These are phyloP conservation scores for Phorcus lineatus DNA, from an alignment of 2,888 invertebrate species.

Conservation along the genomic window DNA sequence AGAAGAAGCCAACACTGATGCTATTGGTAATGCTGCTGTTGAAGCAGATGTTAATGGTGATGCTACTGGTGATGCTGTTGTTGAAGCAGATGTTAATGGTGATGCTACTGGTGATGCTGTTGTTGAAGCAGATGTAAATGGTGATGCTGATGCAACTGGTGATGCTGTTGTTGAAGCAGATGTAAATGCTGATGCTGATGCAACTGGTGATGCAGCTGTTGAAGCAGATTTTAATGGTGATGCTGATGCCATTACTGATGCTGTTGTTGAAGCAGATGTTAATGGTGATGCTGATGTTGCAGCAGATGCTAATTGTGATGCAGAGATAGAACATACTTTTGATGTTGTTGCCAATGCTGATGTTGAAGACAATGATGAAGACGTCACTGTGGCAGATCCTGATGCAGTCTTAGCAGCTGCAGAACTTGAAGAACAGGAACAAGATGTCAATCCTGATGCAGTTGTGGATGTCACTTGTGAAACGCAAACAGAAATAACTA, in stretches of 20 bases:
- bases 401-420: not conserved
- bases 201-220: not conserved
- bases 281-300: not conserved
- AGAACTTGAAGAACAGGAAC: too few relatives aligned
- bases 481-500: too few relatives aligned
- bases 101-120: not conserved
- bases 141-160: not conserved
- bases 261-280: not conserved
- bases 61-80: not conserved
- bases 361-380: slow-evolving; percentile 39
- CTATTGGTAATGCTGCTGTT: not conserved
- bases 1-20: not conserved
- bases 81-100: not conserved
- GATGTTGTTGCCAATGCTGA: not conserved
- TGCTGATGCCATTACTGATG: slow-evolving; percentile 25
- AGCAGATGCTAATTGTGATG: not conserved
- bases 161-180: not conserved
- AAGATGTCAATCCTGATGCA: too few relatives aligned
- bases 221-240: slow-evolving; percentile 39
- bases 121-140: not conserved
- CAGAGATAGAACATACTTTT: not conserved
- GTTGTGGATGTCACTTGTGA: too few relatives aligned
- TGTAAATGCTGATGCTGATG: not conserved
- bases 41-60: not conserved
- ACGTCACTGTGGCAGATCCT: slow-evolving; percentile 30